A percentile compares a stretch with the other conserved stretches of the same genome.
Conservation (phyloP, 30 jellyfish, hydroid and myxozoan genomes). For the Cassiopea xamachana region DNA sequence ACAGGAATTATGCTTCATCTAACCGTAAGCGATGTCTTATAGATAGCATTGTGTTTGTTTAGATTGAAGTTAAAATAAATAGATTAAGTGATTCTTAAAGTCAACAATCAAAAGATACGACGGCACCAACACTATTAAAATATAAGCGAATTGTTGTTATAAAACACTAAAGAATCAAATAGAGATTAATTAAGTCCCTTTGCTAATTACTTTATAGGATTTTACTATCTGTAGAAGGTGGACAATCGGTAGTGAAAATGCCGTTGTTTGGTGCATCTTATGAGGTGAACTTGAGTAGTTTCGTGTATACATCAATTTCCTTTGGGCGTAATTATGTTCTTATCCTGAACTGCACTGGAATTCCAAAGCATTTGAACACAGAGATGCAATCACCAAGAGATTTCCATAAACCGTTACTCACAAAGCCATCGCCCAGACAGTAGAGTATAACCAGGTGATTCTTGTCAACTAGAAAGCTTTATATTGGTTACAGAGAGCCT, state of each 20-base stretch:
- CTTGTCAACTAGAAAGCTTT: background rate
- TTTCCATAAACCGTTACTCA: no score
- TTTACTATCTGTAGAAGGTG: background rate
- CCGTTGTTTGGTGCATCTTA: background rate
- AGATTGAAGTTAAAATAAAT: slow-evolving; percentile 15
- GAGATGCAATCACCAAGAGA: no score
- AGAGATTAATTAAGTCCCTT: background rate
- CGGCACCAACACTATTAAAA: background rate
- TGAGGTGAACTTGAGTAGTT: background rate
- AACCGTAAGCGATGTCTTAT: background rate
- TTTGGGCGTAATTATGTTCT: background rate
- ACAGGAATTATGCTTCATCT: background rate
- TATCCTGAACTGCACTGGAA: background rate
- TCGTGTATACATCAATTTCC: background rate
- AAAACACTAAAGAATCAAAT: background rate
- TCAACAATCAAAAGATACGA: background rate
- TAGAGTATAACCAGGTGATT: background rate
- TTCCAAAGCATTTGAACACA: no score
- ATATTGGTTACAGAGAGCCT: background rate
- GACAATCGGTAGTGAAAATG: background rate
- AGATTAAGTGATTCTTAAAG: background rate
- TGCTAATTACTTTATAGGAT: background rate
- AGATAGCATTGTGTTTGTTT: background rate
- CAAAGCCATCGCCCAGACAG: background rate
- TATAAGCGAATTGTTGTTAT: background rate